Conservation (phyloP, 2,113 vertebrate genomes). For the Mus spicilegus region DNA sequence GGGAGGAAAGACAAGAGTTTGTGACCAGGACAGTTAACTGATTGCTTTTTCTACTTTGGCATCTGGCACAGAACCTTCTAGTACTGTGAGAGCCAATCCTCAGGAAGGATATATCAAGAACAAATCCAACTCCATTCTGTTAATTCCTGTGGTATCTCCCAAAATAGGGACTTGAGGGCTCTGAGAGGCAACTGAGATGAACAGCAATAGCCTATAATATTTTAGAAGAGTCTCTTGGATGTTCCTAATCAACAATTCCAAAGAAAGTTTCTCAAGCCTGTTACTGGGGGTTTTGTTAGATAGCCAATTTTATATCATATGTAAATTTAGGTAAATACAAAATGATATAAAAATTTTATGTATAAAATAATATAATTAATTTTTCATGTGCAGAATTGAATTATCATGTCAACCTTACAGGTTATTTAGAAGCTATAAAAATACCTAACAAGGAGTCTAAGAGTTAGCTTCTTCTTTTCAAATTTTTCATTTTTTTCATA, state of each 20-base stretch:
- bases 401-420: background rate
- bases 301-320: background rate
- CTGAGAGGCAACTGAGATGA: background rate
- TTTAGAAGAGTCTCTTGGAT: background rate
- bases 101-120: background rate
- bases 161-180: background rate
- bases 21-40: no score
- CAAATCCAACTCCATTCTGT: background rate
- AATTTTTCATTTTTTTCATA: background rate
- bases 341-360: background rate
- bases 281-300: background rate
- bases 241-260: background rate
- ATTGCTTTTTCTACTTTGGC: background rate
- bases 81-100: background rate
- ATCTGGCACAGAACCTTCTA: background rate
- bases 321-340: background rate
- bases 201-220: background rate
- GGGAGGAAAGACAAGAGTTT: no score
- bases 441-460: background rate
- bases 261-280: background rate
- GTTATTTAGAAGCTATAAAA: background rate
- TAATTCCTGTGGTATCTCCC: background rate
- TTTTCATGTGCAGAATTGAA: background rate
- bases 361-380: background rate
- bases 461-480: background rate